These are phyloP conservation scores for Tychaedon coryphoeus DNA, from an alignment of 2,113 vertebrate species.

Conservation along the genomic window DNA sequence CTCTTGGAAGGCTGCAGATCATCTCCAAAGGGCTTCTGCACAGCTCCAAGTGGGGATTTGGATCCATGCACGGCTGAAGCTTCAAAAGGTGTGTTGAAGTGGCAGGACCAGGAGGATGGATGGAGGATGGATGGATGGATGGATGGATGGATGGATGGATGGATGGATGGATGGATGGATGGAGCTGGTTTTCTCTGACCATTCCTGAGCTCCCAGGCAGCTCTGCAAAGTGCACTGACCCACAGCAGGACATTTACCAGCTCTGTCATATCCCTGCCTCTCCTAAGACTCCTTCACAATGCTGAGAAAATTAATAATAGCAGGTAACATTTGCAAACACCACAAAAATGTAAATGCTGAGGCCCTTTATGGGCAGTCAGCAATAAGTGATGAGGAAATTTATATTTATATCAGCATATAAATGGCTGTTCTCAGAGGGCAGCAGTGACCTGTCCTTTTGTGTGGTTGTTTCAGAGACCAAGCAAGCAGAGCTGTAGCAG, in stretches of 20 bases:
- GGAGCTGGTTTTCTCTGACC: neutral
- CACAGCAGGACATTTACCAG: neutral
- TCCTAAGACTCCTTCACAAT: neutral
- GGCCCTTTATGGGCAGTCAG: neutral
- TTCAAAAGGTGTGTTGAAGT: neutral
- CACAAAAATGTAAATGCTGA: neutral
- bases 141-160: neutral
- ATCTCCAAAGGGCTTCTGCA: neutral
- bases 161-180: neutral
- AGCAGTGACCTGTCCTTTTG: neutral
- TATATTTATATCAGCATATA: neutral
- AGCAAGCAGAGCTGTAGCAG: neutral
- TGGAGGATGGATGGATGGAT: neutral
- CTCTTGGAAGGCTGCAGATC: neutral
- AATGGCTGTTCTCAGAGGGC: neutral
- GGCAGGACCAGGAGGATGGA: neutral
- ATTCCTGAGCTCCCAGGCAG: neutral
- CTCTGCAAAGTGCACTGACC: neutral
- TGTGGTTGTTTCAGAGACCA: neutral
- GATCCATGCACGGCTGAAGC: neutral
- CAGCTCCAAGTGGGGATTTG: neutral
- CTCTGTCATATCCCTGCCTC: neutral
- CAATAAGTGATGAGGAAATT: neutral
- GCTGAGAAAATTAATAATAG: neutral
- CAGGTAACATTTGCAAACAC: neutral